Percentiles rank a stretch among this genome's conserved stretches.
These are phyloP conservation scores for Molanna angustata DNA, from an alignment of 2,888 invertebrate genomes.

Conservation along the genomic window DNA sequence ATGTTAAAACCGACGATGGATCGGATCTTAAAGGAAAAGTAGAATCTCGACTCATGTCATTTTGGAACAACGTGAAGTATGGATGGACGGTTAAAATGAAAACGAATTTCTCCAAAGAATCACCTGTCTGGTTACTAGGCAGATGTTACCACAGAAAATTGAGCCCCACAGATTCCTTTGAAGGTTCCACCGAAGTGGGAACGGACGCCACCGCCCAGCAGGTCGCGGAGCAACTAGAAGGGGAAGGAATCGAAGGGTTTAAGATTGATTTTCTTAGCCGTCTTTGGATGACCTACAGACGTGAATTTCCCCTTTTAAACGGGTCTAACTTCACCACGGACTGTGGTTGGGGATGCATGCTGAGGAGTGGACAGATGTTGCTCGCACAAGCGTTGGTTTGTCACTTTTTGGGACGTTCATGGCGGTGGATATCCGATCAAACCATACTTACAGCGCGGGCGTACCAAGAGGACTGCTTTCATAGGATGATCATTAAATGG, in stretches of 20 bases:
- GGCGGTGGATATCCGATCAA: slow-evolving; percentile 74
- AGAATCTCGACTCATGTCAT: slow-evolving; percentile 77
- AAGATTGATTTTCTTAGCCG: slow-evolving; percentile 79
- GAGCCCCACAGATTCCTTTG: slow-evolving; percentile 58
- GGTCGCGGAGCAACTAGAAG: slow-evolving; percentile 56
- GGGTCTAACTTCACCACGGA: slow-evolving; percentile 83
- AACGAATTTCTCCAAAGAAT: slow-evolving; percentile 76
- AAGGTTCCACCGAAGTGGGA: slow-evolving; percentile 59
- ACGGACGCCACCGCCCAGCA: slow-evolving; percentile 60
- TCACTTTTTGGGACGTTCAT: slow-evolving; percentile 81
- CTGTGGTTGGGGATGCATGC: slow-evolving; percentile 92
- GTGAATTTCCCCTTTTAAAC: slow-evolving; percentile 79
- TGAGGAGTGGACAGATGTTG: slow-evolving; percentile 89
- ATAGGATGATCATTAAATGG: slow-evolving; percentile 86
- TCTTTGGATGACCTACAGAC: slow-evolving; percentile 84
- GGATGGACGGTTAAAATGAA: slow-evolving; percentile 80
- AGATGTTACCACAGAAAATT: slow-evolving; percentile 76
- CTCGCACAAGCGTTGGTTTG: slow-evolving; percentile 81
- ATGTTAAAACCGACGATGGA: slow-evolving; percentile 40
- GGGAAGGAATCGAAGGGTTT: slow-evolving; percentile 76
- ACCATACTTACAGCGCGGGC: slow-evolving; percentile 59
- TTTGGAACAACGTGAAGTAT: slow-evolving; percentile 92
- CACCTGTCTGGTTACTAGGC: slow-evolving; percentile 84
- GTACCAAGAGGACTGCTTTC: slow-evolving; percentile 68
- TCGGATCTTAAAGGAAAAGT: slow-evolving; percentile 70